Conservation (phyloP, 2,113 vertebrate species). For the Cebus imitator region DNA sequence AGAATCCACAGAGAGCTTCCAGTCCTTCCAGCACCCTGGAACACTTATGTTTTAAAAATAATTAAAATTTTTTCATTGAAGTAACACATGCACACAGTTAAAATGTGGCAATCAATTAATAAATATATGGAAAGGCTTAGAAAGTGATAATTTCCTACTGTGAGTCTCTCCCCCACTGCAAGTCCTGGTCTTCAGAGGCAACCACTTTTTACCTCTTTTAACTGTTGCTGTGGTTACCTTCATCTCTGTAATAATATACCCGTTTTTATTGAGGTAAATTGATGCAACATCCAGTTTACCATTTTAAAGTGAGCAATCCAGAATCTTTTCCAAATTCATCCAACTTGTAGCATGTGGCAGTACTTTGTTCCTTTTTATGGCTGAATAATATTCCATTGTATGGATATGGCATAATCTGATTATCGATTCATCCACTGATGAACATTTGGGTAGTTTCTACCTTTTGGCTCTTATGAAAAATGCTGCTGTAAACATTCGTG, state of each 20-base stretch:
- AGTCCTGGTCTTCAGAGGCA: neutral
- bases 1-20: neutral
- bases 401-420: neutral
- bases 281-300: neutral
- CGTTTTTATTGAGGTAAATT: neutral
- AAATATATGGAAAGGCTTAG: neutral
- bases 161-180: neutral
- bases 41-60: neutral
- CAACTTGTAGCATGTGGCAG: neutral
- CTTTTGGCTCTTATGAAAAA: neutral
- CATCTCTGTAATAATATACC: neutral
- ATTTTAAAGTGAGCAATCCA: neutral
- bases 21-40: neutral
- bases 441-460: neutral
- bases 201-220: neutral
- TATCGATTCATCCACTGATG: neutral
- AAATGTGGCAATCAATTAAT: neutral
- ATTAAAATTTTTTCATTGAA: neutral
- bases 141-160: too few species aligned
- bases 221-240: neutral
- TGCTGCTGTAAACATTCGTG: neutral
- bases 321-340: neutral
- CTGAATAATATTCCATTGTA: neutral
- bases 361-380: neutral
- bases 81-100: neutral